phyloP scores from a whole-genome alignment of 2,797 vertebrate genomes.

The Clarias fuscus region DNA sequence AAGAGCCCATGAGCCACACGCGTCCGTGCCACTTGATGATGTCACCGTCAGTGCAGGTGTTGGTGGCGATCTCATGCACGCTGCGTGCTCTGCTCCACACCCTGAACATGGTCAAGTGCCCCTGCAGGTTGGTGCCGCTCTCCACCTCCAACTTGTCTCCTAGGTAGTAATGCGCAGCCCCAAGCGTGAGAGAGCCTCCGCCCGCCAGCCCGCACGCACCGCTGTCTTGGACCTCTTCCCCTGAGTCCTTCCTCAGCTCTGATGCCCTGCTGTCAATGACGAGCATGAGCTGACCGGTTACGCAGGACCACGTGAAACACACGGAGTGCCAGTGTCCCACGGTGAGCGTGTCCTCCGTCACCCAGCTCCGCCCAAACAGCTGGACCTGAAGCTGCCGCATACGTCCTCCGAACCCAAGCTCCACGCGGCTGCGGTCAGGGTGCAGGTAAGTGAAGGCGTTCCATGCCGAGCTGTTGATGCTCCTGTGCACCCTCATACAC shows the following conservation, averaged over 20 bases:
- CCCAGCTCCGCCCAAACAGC: slow-evolving; percentile 68
- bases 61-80: slow-evolving; percentile 55
- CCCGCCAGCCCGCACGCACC: slow-evolving; percentile 48
- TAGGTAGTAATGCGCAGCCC: slow-evolving; percentile 52
- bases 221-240: no score
- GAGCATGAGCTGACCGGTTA: slow-evolving; percentile 48
- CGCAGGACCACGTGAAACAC: slow-evolving; percentile 72
- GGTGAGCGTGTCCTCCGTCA: rapidly evolving
- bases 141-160: slow-evolving; percentile 34
- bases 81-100: slow-evolving; percentile 68
- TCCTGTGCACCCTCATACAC: slow-evolving; percentile 67
- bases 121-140: slow-evolving; percentile 35
- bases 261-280: slow-evolving; percentile 62
- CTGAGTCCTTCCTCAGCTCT: neutral
- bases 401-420: slow-evolving; percentile 67
- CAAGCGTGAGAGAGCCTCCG: slow-evolving; percentile 72
- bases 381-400: slow-evolving; percentile 55
- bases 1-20: slow-evolving; percentile 62
- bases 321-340: slow-evolving; percentile 68
- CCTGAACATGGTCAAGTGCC: slow-evolving; percentile 70
- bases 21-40: slow-evolving; percentile 70
- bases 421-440: slow-evolving; percentile 42
- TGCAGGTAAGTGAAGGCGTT: slow-evolving; percentile 73
- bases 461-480: slow-evolving; percentile 57
- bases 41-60: slow-evolving; percentile 71